phyloP scores from a whole-genome alignment of 2,888 invertebrate species.

The Cerastoderma edule region DNA sequence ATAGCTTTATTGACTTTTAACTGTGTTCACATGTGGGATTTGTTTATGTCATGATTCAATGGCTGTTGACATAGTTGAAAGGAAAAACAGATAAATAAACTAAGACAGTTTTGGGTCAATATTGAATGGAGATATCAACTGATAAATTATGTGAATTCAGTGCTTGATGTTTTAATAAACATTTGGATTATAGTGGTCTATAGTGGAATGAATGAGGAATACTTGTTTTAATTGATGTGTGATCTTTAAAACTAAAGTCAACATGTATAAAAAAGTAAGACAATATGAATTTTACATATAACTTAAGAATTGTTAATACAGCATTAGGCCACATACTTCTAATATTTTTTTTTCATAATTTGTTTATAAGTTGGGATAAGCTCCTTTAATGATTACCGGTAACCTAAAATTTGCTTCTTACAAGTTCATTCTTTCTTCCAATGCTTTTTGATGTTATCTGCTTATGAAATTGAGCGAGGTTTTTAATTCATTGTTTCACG shows the following conservation, averaged over 20 bases:
- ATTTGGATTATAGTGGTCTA: not conserved
- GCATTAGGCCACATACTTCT: too few species aligned
- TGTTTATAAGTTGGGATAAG: too few species aligned
- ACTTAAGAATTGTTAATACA: too few species aligned
- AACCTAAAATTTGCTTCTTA: too few species aligned
- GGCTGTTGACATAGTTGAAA: constrained; percentile 15
- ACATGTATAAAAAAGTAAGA: constrained; percentile 21
- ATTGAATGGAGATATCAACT: constrained; percentile 19
- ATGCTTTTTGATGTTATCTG: too few species aligned
- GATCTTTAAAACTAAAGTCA: not conserved
- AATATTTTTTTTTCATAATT: too few species aligned
- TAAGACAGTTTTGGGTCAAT: constrained; percentile 5
- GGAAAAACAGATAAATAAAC: constrained; percentile 20
- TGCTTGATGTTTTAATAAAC: constrained; percentile 10
- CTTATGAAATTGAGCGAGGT: too few species aligned
- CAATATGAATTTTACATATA: too few species aligned
- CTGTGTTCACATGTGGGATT: not conserved
- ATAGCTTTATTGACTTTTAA: constrained; percentile 1
- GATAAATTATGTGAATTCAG: constrained; percentile 7
- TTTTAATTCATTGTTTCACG: too few species aligned
- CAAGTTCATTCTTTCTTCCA: too few species aligned
- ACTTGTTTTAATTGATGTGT: not conserved
- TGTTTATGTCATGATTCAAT: constrained; percentile 11
- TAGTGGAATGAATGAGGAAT: not conserved
- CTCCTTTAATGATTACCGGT: too few species aligned